Conservation (phyloP, 2,888 invertebrate species). For the Malacosoma neustria region DNA sequence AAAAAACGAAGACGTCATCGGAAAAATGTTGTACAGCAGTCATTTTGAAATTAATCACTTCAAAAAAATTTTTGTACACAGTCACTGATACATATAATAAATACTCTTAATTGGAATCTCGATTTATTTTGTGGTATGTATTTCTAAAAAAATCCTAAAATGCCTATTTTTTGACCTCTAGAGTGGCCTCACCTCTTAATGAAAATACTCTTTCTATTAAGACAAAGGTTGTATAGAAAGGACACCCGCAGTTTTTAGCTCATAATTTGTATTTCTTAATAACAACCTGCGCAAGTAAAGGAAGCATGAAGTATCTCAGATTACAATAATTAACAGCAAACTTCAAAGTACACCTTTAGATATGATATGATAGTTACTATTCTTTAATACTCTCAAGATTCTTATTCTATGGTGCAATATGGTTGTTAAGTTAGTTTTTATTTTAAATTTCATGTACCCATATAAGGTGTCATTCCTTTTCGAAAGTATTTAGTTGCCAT, state of each 20-base stretch:
- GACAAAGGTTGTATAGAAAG: no score
- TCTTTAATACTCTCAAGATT: no score
- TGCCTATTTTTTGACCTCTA: neutral
- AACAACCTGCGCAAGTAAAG: no score
- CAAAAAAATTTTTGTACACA: neutral
- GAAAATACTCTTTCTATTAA: no score
- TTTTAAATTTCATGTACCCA: neutral
- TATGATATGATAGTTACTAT: no score
- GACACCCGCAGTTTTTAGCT: no score
- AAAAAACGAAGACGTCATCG: neutral
- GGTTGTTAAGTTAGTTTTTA: no score
- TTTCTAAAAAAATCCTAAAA: neutral
- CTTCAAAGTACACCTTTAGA: no score
- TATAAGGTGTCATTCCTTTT: neutral
- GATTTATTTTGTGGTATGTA: neutral
- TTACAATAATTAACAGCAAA: no score
- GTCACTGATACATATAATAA: neutral
- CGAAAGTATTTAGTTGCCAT: slow-evolving; percentile 15
- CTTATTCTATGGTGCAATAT: no score
- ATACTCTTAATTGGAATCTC: neutral
- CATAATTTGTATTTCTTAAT: no score
- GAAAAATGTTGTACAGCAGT: neutral
- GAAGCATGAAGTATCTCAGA: no score
- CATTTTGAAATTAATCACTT: neutral
- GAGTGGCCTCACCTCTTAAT: slow-evolving; percentile 2